Evolutionary conservation across 2,888 invertebrate genomes (phyloP).

Genomic region (Ectemnius cavifrons): DNA sequence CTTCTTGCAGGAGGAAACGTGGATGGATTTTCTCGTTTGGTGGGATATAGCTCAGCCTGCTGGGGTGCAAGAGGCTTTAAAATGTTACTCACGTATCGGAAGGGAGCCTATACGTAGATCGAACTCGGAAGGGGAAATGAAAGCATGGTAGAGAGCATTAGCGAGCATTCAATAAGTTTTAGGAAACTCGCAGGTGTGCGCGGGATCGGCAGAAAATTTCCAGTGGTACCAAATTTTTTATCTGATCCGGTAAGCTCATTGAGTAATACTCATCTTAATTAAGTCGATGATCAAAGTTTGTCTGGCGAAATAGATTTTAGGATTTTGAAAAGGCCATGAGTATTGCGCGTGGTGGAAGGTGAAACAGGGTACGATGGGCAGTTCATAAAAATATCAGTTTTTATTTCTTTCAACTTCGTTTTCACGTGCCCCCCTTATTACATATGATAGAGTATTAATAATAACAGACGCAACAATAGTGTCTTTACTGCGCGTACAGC

Average conservation of each 20-base stretch:
- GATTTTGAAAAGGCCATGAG: not conserved
- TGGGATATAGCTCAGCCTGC: constrained; percentile 7
- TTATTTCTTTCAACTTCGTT: constrained; percentile 54
- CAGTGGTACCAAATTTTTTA: constrained; percentile 10
- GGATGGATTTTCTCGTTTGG: constrained; percentile 26
- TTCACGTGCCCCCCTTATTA: constrained; percentile 46
- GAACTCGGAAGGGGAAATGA: constrained; percentile 15
- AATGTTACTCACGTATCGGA: constrained; percentile 59
- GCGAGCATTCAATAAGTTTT: constrained; percentile 41
- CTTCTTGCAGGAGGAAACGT: constrained; percentile 28
- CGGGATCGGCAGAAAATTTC: constrained; percentile 17
- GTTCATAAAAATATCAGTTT: constrained; percentile 63
- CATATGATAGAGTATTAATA: constrained; percentile 51
- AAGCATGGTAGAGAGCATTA: constrained; percentile 37
- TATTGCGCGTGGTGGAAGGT: not conserved
- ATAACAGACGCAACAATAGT: constrained; percentile 53
- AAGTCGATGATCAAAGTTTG: too few species aligned
- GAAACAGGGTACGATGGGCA: constrained; percentile 10
- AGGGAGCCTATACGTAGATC: constrained; percentile 10
- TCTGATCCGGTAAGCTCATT: not conserved
- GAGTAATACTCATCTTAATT: too few species aligned
- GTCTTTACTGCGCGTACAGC: constrained; percentile 41
- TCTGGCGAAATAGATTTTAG: too few species aligned
- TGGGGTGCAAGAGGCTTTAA: constrained; percentile 31
- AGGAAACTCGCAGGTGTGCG: constrained; percentile 11